Base-by-base conservation (phyloP, 2,888 invertebrate genomes). In the Drosophila mulleri region DNA sequence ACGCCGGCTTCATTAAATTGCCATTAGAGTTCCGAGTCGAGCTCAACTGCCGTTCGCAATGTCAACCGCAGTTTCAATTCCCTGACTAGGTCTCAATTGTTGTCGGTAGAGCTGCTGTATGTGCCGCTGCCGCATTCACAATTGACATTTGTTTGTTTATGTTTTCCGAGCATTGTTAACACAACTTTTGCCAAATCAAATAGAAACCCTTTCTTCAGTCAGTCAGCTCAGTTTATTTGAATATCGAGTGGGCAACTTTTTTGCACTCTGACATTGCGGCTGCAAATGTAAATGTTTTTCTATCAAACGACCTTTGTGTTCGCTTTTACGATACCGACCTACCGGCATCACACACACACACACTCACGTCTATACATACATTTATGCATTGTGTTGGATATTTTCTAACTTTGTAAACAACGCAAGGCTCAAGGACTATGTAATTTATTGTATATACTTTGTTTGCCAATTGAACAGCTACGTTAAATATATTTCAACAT, bases 141-240 rank as follows among this genome's bases (percentile, higher is more conserved):
- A 72, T 81, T 83, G 84, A 73, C 80, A 69, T 78, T 82, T 72
- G 88, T 75, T 89, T 83, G 89, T 87, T 83, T 89, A 87, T 89
- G 85, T 87, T 83, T 82, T 87, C 70, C 72, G 76, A 89, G 73
- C 67, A 75, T 87, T 83, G 85, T 89, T 83, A 72, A 60, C 82
- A 47, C 80, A 84, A 89, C 75, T 82, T 83, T 89, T 35, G 47
- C 63, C 56, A 48, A 72, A 64, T 72, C 74, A 67, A 65, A 80
- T 63, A 69, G 67, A 53, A 50, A 71, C 67, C 62, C 53, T 45
- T 60, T 42, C 41, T 60, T 42, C 41, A 16, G 41, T 42, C 41
- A 16, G 41, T 16, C 29, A 45, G 47, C 44, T 54, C 44, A 44
- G 16, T 54, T 42, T 37, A 45, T 75, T 77, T 71, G 63, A 60